Conservation (phyloP, 2,797 vertebrate species). For the Acomys russatus region DNA sequence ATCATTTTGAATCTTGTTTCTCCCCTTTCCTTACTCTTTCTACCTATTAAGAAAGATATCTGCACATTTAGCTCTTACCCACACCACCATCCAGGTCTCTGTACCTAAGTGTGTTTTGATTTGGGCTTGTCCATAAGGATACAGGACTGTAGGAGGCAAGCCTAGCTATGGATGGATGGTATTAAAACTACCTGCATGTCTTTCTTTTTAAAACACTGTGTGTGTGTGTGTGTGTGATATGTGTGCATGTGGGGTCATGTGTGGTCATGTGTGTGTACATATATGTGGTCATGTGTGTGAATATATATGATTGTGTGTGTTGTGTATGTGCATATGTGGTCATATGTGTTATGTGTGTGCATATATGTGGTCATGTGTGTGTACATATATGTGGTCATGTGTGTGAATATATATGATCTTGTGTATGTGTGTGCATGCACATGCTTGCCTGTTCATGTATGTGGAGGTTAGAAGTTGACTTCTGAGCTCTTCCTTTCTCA, state of each 20-base stretch:
- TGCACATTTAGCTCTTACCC: background rate
- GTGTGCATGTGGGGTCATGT: background rate
- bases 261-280: background rate
- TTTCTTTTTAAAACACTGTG: background rate
- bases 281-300: too few relatives aligned
- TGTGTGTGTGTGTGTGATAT: background rate
- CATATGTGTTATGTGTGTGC: too few relatives aligned
- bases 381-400: background rate
- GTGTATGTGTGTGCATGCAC: background rate
- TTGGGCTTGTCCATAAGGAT: background rate
- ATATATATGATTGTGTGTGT: too few relatives aligned
- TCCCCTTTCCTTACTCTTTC: background rate
- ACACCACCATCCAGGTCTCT: background rate
- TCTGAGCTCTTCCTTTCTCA: background rate
- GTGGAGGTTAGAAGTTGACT: background rate
- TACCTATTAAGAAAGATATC: background rate
- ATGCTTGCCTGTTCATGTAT: background rate
- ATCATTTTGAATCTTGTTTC: constrained; percentile 62
- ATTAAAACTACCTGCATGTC: background rate
- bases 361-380: background rate
- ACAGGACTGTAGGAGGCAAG: background rate
- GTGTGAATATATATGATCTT: background rate
- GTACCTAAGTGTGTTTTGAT: background rate
- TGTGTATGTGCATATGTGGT: too few relatives aligned
- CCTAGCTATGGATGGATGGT: too few relatives aligned